phyloP scores from a whole-genome alignment of 2,113 vertebrate species.

The Heliornis fulica region DNA sequence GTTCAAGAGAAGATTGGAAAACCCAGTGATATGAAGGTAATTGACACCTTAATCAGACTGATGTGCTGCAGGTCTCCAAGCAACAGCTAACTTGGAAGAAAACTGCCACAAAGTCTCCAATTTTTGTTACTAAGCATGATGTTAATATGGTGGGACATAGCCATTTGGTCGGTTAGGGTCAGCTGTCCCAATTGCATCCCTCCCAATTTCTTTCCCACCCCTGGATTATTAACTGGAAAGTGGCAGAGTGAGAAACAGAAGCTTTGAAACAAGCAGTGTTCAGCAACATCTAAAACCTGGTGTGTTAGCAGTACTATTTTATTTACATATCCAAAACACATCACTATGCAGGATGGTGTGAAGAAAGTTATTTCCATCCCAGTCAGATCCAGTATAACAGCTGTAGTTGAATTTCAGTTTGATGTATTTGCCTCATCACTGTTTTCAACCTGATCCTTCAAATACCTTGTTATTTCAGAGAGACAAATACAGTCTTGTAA shows the following conservation, averaged over 20 bases:
- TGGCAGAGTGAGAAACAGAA: not conserved
- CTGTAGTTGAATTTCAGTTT: not conserved
- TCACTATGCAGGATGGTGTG: not conserved
- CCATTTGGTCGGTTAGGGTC: not conserved
- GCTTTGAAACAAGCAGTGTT: not conserved
- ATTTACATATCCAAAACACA: not conserved
- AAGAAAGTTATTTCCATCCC: not conserved
- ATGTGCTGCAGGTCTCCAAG: not conserved
- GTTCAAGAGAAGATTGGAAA: not conserved
- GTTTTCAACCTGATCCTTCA: not conserved
- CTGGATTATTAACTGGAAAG: not conserved
- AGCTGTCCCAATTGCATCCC: not conserved
- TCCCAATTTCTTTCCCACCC: not conserved
- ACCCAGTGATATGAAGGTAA: not conserved
- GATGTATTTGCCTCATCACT: not conserved
- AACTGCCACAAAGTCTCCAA: fast-evolving
- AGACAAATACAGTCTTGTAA: not conserved
- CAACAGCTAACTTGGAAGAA: not conserved
- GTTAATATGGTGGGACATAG: fast-evolving
- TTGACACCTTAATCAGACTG: not conserved
- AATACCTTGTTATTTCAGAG: not conserved
- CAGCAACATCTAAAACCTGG: not conserved
- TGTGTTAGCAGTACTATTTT: not conserved
- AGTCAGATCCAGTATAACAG: not conserved
- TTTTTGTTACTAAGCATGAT: not conserved